Base-by-base conservation (phyloP, 2,797 vertebrate genomes). In the Leuciscus waleckii region DNA sequence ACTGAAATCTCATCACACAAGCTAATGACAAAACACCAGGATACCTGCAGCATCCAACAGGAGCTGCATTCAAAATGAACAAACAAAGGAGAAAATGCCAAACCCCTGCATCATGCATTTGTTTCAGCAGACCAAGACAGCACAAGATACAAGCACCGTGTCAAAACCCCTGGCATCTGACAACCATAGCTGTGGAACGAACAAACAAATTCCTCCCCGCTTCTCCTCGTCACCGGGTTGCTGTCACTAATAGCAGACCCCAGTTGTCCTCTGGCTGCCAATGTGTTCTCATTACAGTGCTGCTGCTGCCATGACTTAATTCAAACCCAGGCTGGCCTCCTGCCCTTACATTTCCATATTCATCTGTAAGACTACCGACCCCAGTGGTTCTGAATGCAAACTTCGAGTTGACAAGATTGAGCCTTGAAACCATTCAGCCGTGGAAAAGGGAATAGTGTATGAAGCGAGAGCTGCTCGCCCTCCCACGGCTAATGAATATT, bases 331-430 rank as follows among this genome's bases (percentile, higher is more conserved):
- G 17, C 32, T 41, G n/a, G 7, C 78, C 39, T 58, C 65, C 51
- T 14, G 7, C 54, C 29, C 26, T 74, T 35, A 35, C 71, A 87
- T 86, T 80, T 88, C 79, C 85, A 88, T 89, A 76, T 85, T 63
- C 88, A 79, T 86, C 26, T 61, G 63, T 75, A 17, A 7, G 68
- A 85, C 58, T 35, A 58, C 32, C 70, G 85, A 89, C 77, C n/a
- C 32, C 32, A 69, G 41, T 81, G 87, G 87, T 87, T 87, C 79
- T 0, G 5, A 51, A 70, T n/a, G 23, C 68, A 85, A 76, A 81
- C 83, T 90, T 89, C 0, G 5, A 67, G 56, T 84, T 91, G 87
- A 82, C 88, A 68, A 74, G 90, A 91, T 79, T 71, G 88, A 86
- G 23, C 56, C 29, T 58, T 87, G 88, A 81, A 86, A 86, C 89